Evolutionary conservation across 2,888 invertebrate species (phyloP).

Genomic region (Tipula unca): DNA sequence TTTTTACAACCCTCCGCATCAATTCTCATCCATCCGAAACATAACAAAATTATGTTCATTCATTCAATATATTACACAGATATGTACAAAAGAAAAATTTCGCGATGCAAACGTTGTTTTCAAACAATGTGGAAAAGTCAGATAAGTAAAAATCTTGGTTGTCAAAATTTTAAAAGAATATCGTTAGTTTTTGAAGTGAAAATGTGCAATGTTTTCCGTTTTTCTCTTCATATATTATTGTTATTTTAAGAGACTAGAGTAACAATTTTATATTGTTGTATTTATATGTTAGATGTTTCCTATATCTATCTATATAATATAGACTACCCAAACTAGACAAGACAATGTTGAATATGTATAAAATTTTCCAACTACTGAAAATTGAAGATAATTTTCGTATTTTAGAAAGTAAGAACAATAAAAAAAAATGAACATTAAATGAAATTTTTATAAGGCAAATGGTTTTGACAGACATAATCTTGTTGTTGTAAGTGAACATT

Average conservation of each 20-base stretch:
- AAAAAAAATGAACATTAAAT: background rate
- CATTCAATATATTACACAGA: background rate
- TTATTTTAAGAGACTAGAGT: background rate
- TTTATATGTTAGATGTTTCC: background rate
- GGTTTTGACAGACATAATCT: conserved; percentile 14
- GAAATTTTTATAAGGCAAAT: background rate
- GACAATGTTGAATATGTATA: background rate
- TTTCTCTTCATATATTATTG: background rate
- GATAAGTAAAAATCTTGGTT: background rate
- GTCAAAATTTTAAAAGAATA: background rate
- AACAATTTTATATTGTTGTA: background rate
- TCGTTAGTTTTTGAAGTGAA: background rate
- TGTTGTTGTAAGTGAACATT: background rate
- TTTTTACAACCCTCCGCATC: background rate
- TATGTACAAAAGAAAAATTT: background rate
- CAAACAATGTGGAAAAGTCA: background rate
- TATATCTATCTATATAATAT: background rate
- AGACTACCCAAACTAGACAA: background rate
- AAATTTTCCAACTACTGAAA: background rate
- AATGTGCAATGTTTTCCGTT: background rate
- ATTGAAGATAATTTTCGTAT: background rate
- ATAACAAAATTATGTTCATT: background rate
- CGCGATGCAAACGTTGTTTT: background rate
- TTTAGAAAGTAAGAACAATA: background rate
- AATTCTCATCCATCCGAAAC: background rate